A percentile compares a stretch with the other conserved stretches of the same genome.
phyloP scores from a whole-genome alignment of 2,797 vertebrate species.

The Mareca strepera region DNA sequence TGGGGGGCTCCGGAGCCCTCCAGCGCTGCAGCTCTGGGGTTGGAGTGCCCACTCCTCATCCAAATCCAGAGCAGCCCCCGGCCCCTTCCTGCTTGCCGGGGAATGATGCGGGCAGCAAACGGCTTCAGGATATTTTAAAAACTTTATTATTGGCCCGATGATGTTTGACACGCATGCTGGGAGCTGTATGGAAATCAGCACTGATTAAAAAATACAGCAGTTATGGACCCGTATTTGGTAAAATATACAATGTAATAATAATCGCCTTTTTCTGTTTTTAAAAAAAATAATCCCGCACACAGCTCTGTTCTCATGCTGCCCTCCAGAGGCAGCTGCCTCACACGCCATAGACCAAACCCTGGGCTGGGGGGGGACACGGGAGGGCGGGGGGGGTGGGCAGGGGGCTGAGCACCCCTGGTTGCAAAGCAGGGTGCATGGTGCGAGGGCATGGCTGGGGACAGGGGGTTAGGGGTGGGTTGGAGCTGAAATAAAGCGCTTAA shows the following conservation, averaged over 20 bases:
- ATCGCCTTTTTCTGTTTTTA: constrained; percentile 58
- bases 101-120: constrained; percentile 50
- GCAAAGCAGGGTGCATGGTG: neutral
- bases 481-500: neutral
- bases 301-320: constrained; percentile 59
- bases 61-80: neutral
- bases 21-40: neutral
- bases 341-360: constrained; percentile 59
- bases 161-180: constrained; percentile 77
- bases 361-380: neutral
- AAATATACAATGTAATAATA: constrained; percentile 70
- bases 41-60: no score
- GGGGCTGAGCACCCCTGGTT: neutral
- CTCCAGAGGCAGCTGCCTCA: constrained; percentile 28
- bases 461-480: no score
- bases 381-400: neutral
- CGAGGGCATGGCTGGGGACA: no score
- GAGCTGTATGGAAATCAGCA: constrained; percentile 76
- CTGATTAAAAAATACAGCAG: constrained; percentile 78
- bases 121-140: constrained; percentile 66
- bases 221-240: constrained; percentile 77
- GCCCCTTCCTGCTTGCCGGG: neutral
- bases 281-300: constrained; percentile 52
- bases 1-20: no score
- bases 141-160: constrained; percentile 75